Percentiles rank a stretch among this genome's conserved stretches.
Conservation (phyloP, 2,888 invertebrate genomes). For the Blastobasis lacticolella region DNA sequence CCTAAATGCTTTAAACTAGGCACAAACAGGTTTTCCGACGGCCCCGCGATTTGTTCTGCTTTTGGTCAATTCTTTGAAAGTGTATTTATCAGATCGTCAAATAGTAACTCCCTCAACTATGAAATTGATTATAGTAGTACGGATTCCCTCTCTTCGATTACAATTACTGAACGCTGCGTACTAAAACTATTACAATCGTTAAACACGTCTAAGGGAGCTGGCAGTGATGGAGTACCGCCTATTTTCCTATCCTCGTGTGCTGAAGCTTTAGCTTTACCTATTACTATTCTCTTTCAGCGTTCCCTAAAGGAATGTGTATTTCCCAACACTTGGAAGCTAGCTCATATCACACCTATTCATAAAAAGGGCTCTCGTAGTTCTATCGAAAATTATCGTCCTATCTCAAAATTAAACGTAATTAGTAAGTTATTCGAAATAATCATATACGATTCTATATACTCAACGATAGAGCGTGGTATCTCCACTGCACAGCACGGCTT, state of each 20-base stretch:
- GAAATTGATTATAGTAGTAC: no score
- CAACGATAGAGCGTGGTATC: background rate
- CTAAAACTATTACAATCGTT: no score
- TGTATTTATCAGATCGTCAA: no score
- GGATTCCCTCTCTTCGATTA: no score
- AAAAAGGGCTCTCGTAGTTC: background rate
- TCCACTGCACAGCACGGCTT: constrained; percentile 3
- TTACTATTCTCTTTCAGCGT: constrained; percentile 52
- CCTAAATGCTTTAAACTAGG: no score
- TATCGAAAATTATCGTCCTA: constrained; percentile 4
- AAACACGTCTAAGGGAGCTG: no score
- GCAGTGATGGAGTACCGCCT: no score
- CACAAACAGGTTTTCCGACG: no score
- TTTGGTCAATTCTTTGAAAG: no score
- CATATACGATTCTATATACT: constrained; percentile 1
- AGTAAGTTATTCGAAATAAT: constrained; percentile 4
- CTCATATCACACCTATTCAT: constrained; percentile 1
- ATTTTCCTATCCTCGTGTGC: background rate
- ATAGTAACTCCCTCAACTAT: no score
- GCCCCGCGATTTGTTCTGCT: no score
- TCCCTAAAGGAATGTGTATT: constrained; percentile 2
- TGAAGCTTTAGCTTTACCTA: background rate
- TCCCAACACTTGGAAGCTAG: constrained; percentile 4
- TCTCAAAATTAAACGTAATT: background rate
- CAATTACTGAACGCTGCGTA: no score